Conservation (phyloP, 2,113 vertebrate genomes). For the Colinus virginianus region DNA sequence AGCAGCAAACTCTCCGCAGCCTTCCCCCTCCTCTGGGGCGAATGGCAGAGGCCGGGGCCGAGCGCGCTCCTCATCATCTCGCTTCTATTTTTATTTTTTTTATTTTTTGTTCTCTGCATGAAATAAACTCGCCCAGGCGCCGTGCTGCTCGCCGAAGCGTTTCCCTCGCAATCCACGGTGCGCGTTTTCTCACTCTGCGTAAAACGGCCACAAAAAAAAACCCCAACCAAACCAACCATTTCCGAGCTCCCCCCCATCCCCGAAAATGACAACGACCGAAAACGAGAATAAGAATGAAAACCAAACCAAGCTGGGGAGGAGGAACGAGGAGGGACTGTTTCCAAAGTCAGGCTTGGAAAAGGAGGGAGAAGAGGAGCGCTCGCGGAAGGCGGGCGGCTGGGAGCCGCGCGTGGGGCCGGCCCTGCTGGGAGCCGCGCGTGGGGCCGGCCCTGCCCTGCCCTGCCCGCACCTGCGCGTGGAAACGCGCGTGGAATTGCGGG, state of each 20-base stretch:
- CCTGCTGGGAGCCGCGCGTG: background rate
- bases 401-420: background rate
- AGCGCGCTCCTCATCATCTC: background rate
- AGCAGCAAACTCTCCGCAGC: background rate
- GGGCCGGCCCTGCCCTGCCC: background rate
- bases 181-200: background rate
- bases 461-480: slow-evolving; percentile 33
- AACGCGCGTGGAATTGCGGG: background rate
- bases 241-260: background rate
- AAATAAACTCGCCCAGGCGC: background rate
- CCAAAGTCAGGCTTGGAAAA: background rate
- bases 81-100: background rate
- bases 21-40: background rate
- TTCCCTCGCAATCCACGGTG: background rate
- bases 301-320: background rate
- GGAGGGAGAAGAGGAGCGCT: background rate
- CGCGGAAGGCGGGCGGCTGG: background rate
- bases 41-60: background rate
- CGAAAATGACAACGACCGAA: background rate
- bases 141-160: background rate
- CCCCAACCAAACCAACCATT: background rate
- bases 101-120: background rate
- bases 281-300: background rate
- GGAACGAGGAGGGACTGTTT: background rate
- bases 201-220: background rate